These are phyloP conservation scores for Himalopsyche anomala DNA, from an alignment of 2,888 invertebrate genomes.

Conservation along the genomic window DNA sequence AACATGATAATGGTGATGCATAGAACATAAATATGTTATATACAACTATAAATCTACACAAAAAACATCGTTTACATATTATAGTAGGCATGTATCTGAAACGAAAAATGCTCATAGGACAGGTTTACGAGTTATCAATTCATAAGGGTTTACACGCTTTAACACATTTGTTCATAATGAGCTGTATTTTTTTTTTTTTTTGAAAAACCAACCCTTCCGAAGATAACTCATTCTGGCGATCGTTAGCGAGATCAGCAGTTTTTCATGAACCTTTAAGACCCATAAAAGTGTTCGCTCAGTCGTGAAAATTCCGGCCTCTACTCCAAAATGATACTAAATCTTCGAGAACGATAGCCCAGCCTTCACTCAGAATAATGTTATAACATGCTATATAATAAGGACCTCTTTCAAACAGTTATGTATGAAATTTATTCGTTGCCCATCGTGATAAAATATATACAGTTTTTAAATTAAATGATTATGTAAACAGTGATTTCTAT, in stretches of 20 bases:
- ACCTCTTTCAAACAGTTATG: neutral
- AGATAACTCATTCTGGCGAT: conserved; percentile 48
- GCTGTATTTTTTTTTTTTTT: conserved; percentile 21
- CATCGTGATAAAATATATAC: neutral
- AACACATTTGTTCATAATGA: conserved; percentile 51
- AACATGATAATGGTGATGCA: too few species aligned
- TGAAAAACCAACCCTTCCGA: conserved; percentile 41
- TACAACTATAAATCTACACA: neutral
- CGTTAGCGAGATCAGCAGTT: conserved; percentile 58
- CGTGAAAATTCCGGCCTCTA: conserved; percentile 45
- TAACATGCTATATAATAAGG: conserved; percentile 36
- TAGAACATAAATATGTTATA: too few species aligned
- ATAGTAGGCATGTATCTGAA: neutral
- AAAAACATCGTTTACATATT: conserved; percentile 14
- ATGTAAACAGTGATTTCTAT: too few species aligned
- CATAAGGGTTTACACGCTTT: conserved; percentile 39
- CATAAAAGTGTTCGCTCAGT: conserved; percentile 54
- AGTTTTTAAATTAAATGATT: neutral
- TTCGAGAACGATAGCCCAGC: conserved; percentile 37
- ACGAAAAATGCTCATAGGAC: conserved; percentile 22
- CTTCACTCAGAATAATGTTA: conserved; percentile 44
- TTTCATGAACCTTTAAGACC: conserved; percentile 53
- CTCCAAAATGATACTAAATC: conserved; percentile 42
- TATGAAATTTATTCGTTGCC: neutral
- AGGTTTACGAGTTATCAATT: conserved; percentile 37